These are phyloP conservation scores for Axinella damicornis DNA, from an alignment of 37 sponge, comb jelly and placozoan genomes.

Conservation along the genomic window DNA sequence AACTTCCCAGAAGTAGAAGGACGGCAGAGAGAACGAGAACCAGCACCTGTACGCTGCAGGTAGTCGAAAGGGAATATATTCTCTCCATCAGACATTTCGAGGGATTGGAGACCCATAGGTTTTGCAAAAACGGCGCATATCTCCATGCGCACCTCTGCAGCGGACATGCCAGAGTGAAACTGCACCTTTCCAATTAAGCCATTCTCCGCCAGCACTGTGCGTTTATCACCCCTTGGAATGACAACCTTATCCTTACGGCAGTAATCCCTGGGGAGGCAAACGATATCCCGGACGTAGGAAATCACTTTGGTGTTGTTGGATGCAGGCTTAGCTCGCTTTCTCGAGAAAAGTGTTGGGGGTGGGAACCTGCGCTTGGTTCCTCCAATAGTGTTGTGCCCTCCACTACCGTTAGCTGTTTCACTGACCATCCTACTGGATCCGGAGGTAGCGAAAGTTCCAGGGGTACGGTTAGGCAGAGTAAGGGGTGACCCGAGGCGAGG, in stretches of 20 bases:
- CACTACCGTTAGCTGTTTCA: no score
- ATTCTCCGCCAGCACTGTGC: background rate
- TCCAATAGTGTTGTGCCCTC: no score
- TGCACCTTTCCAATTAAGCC: slow-evolving; percentile 37
- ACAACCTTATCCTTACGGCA: background rate
- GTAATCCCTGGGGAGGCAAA: background rate
- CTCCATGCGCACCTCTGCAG: background rate
- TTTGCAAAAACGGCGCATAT: slow-evolving; percentile 8
- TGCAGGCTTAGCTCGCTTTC: background rate
- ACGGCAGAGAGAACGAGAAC: slow-evolving; percentile 4
- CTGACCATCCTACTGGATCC: no score
- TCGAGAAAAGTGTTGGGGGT: slow-evolving; percentile 1
- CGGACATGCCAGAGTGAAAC: slow-evolving; percentile 14
- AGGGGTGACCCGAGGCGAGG: no score
- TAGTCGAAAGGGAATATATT: slow-evolving; percentile 12
- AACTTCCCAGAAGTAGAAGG: slow-evolving; percentile 4
- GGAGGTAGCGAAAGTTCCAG: no score
- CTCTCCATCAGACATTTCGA: no score
- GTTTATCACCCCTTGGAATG: background rate
- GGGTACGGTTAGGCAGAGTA: no score
- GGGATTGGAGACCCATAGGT: slow-evolving; percentile 11
- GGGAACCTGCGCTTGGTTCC: no score
- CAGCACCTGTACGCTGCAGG: slow-evolving; percentile 27
- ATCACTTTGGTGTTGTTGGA: background rate
- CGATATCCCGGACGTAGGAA: slow-evolving; percentile 19